Evolutionary conservation across 2,797 vertebrate genomes (phyloP).

Genomic region (Clamator glandarius): DNA sequence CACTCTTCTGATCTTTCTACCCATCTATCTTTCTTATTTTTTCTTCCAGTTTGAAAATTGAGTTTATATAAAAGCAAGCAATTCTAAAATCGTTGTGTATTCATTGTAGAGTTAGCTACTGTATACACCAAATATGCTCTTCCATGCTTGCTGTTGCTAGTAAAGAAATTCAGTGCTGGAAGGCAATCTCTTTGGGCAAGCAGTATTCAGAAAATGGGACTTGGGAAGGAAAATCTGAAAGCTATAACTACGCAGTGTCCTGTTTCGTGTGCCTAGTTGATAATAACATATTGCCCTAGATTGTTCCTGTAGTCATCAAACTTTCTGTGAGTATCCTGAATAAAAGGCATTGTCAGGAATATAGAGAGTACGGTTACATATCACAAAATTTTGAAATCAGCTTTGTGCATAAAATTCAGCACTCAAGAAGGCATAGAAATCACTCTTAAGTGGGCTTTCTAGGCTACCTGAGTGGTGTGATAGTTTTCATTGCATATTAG

Average conservation of each 20-base stretch:
- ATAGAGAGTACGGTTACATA: background rate
- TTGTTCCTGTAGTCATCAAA: background rate
- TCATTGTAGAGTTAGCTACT: background rate
- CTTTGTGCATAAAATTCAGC: background rate
- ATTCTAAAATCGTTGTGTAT: background rate
- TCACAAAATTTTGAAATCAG: background rate
- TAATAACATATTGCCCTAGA: background rate
- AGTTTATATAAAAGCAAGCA: background rate
- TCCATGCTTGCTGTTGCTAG: background rate
- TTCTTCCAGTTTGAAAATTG: background rate
- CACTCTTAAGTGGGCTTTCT: background rate
- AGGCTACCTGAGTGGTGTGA: background rate
- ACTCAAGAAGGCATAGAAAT: background rate
- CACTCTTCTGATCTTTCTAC: background rate
- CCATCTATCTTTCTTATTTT: background rate
- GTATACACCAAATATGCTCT: background rate
- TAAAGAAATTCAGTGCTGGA: background rate
- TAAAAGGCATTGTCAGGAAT: background rate
- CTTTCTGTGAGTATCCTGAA: background rate
- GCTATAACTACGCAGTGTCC: background rate
- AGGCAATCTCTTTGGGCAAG: background rate
- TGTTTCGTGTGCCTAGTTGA: background rate
- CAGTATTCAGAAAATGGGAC: background rate
- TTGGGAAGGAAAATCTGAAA: background rate
- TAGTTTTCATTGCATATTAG: background rate